Percentiles rank a stretch among this genome's conserved stretches.
phyloP scores from a whole-genome alignment of 37 sponge, comb jelly and placozoan genomes.

The Ianthella basta region DNA sequence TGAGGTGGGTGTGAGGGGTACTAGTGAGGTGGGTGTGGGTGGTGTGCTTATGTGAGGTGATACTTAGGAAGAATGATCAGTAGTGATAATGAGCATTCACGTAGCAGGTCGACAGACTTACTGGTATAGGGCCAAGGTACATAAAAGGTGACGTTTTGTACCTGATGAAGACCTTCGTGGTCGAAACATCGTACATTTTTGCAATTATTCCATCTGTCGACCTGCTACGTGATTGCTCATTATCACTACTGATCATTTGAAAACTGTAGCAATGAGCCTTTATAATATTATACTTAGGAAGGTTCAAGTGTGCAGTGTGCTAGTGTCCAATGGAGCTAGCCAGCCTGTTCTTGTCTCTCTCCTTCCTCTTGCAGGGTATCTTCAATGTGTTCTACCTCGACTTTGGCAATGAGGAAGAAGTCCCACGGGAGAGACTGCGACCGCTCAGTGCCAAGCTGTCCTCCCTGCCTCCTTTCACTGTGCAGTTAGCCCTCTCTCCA shows the following conservation, averaged over 20 bases:
- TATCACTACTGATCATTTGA: too few species aligned
- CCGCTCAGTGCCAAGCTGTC: background rate
- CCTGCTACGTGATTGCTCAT: too few species aligned
- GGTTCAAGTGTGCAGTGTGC: background rate
- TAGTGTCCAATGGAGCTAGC: background rate
- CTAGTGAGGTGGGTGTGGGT: background rate
- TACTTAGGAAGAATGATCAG: too few species aligned
- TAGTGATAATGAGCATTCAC: too few species aligned
- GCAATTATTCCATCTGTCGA: too few species aligned
- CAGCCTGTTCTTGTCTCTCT: background rate
- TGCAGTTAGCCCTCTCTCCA: conserved; percentile 7
- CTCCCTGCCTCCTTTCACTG: background rate
- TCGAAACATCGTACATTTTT: too few species aligned
- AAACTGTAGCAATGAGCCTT: too few species aligned
- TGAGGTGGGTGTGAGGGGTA: too few species aligned
- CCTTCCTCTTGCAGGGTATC: background rate
- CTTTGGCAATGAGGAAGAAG: conserved; percentile 17
- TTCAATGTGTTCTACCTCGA: conserved; percentile 4
- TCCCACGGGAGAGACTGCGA: background rate
- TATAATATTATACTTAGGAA: background rate
- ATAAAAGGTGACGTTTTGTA: too few species aligned
- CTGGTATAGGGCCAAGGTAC: too few species aligned
- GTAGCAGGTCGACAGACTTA: too few species aligned
- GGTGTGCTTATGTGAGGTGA: conserved; percentile 6
- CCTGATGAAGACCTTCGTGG: too few species aligned